Base-by-base conservation (phyloP, 2,797 vertebrate species). In the Macroramphosus scolopax region DNA sequence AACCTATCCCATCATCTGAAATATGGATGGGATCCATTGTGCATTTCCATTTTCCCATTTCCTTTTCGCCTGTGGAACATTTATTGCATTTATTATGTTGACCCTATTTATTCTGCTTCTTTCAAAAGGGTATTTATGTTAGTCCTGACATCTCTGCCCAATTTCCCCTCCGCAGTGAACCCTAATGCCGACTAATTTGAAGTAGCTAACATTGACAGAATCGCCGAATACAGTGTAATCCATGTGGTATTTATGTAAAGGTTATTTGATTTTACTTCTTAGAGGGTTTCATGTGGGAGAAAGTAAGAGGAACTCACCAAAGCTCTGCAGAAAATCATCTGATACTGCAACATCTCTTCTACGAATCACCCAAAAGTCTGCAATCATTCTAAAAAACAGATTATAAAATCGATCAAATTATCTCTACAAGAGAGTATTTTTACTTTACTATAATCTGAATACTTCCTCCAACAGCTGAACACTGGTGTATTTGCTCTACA, bases 1-100 rank as follows among this genome's bases (percentile, higher is more conserved):
- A 83, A 76, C 67, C 83, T 78, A 78, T 86, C 81, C 79, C 66
- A 72, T 77, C 78, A 78, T 80, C 75, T 81, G 76, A 73, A 81
- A 80, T 85, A 85, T 75, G 77, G 72, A 87, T 82, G 69, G 70
- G 49, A 77, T 76, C 63, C 61, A 28, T 68, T 75, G 53, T 59
- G 55, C 41, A 80, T 81, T 76, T 80, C 54, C 65, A 75, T 82
- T 79, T 81, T 78, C 78, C 73, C 71, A 74, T 80, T 83, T 80
- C 58, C 65, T 61, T 55, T 73, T 61, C n/a, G 66, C 67, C 64
- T 39, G 49, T 80, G 37, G 64, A 84, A 72, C 72, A 77, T 73
- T 68, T 66, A 66, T 64, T 59, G 64, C 62, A 78, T 84, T 68
- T 76, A 73, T 84, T 68, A 78, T 71, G 55, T 60, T 76, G 75